A percentile compares a stretch with the other conserved stretches of the same genome.
Conservation (phyloP, 1,140 invertebrate species). For the Augochlora pura region DNA sequence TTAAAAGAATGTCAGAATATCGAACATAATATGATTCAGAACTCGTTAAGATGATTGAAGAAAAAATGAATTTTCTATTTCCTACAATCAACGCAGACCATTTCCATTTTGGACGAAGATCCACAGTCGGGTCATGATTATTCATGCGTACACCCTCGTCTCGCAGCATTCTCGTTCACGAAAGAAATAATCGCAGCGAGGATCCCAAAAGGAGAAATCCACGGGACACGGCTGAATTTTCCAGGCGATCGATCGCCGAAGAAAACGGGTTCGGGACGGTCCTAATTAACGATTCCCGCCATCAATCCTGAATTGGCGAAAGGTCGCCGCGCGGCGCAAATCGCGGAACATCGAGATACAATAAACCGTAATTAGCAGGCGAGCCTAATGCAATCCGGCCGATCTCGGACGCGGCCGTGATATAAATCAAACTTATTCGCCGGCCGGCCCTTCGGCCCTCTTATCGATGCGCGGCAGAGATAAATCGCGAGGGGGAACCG, state of each 20-base stretch:
- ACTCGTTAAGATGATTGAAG: too few species aligned
- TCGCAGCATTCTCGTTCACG: not conserved
- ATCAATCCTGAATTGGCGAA: conserved; percentile 4
- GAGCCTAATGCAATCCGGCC: conserved; percentile 4
- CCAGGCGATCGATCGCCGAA: not conserved
- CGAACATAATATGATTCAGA: too few species aligned
- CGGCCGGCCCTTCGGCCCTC: not conserved
- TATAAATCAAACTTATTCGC: conserved; percentile 18
- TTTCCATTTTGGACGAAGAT: too few species aligned
- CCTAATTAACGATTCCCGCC: conserved; percentile 26
- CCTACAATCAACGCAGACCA: too few species aligned
- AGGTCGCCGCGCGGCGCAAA: not conserved
- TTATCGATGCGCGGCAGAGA: conserved; percentile 9
- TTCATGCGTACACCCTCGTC: too few species aligned
- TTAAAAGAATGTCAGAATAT: too few species aligned
- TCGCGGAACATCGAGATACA: conserved; percentile 3
- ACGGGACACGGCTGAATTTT: not conserved
- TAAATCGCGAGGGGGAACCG: conserved; percentile 21
- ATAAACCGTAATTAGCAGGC: conserved; percentile 46
- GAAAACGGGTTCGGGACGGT: not conserved
- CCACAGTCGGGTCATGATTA: too few species aligned
- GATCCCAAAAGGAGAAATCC: too few species aligned
- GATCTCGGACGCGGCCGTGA: not conserved
- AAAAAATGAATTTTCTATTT: too few species aligned
- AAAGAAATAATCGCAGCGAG: too few species aligned